A percentile compares a stretch with the other conserved stretches of the same genome.
Evolutionary conservation across 2,888 invertebrate species (phyloP).

Genomic region (Terebella lapidaria): DNA sequence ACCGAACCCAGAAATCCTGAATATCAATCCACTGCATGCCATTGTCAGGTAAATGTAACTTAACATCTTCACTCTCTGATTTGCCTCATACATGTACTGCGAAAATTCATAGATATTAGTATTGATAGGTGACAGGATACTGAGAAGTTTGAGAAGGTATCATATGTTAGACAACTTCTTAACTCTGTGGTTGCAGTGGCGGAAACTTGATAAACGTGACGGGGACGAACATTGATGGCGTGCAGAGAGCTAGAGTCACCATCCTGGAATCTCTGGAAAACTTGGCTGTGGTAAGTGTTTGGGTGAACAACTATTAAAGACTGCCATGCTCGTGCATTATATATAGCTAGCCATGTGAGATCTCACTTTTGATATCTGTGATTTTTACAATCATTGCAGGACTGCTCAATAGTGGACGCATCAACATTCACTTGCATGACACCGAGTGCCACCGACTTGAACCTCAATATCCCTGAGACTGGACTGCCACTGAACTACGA

Average conservation of each 20-base stretch:
- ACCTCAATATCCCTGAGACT: background rate
- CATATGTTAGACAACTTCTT: background rate
- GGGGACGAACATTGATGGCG: conserved; percentile 2
- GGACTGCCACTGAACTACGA: background rate
- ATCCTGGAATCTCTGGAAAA: background rate
- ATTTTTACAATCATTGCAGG: background rate
- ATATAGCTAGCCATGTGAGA: too few species aligned
- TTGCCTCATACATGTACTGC: too few species aligned
- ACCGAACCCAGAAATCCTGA: background rate
- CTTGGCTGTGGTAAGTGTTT: background rate
- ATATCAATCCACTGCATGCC: background rate
- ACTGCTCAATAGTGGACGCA: background rate
- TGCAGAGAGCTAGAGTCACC: background rate
- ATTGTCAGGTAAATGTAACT: background rate
- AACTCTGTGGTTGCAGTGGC: conserved; percentile 2
- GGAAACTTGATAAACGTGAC: background rate
- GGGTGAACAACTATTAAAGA: background rate
- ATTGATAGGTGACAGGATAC: background rate
- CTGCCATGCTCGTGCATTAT: too few species aligned
- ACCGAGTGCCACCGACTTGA: background rate
- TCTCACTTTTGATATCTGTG: too few species aligned
- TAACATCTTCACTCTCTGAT: too few species aligned
- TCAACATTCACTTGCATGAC: background rate
- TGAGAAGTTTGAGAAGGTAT: background rate
- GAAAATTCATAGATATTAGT: too few species aligned